Base-by-base conservation (phyloP, 2,797 vertebrate species). In the Falco berigora region DNA sequence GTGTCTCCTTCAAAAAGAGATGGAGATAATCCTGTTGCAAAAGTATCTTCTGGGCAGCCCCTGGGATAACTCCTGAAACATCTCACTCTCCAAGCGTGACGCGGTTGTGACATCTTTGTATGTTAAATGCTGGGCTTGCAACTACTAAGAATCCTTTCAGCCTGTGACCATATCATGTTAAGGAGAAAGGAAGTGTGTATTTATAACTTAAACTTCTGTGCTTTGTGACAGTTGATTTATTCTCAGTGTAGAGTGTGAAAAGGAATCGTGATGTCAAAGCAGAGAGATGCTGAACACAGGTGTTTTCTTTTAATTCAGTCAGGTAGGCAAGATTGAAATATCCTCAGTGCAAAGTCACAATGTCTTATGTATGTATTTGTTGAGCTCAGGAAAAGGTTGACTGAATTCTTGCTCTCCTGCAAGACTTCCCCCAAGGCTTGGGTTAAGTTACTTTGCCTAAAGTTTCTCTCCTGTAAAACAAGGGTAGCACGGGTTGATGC, bases 101-200 rank as follows among this genome's bases (percentile, higher is more conserved):
- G 58, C 81, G 62, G 8, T 52, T 83, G 92, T 86, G 81, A 75
- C 78, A 77, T 62, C 90, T 92, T 94, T 93, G 61, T 91, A 2
- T 47, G 50, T 66, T 75, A 96, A 93, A 66, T 91, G 90, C 95
- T 95, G 84, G 84, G 27, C 90, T 95, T 94, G 81, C 93, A 91
- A 55, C 80, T 95, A 14, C 77, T 82, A 28, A 68, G 76, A 94
- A 85, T 88, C 86, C 53, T 95, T 92, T 95, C 90, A 87, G 80
- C n/a, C 81, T 72, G 61, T 3, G 22, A 80, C 93, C 0, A 0
- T 83, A 83, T 77, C 49, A 1, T 24, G 30, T 91, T 93, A 87
- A 85, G 73, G 58, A 50, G 75, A 87, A 92, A 95, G 72, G 75
- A 91, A 81, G 84, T 69, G n/a, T 52, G 9, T 38, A 49, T 78